phyloP scores from a whole-genome alignment of 1,140 invertebrate genomes.

The Meteorus sp. region DNA sequence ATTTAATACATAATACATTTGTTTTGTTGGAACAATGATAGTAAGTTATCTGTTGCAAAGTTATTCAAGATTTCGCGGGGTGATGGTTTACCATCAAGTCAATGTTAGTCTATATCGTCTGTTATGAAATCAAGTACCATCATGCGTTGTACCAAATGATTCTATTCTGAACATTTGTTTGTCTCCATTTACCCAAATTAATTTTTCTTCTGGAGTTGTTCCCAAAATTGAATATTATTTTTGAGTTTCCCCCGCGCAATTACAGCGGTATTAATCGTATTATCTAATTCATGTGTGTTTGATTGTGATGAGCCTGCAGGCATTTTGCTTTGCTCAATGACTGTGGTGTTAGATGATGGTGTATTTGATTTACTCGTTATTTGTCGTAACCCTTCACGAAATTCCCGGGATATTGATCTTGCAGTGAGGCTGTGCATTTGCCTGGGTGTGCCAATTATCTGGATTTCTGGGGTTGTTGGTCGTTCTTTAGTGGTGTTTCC shows the following conservation, averaged over 20 bases:
- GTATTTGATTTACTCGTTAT: constrained; percentile 39
- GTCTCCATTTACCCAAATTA: constrained; percentile 21
- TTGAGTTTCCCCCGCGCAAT: constrained; percentile 47
- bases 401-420: constrained; percentile 75
- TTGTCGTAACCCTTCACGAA: constrained; percentile 67
- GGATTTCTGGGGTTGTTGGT: constrained; percentile 47
- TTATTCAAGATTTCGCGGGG: no score
- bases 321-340: constrained; percentile 18
- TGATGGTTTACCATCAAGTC: no score
- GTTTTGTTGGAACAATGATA: neutral
- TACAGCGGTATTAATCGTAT: constrained; percentile 28
- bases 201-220: constrained; percentile 43
- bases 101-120: no score
- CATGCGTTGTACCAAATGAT: neutral
- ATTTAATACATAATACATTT: neutral
- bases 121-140: neutral
- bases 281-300: constrained; percentile 12
- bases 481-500: constrained; percentile 38
- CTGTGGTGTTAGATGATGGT: constrained; percentile 6
- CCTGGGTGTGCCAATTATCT: constrained; percentile 47
- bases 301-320: neutral
- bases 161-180: neutral
- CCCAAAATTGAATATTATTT: constrained; percentile 53
- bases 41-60: no score
- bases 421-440: constrained; percentile 81